Evolutionary conservation across 64 coral and sea anemone species (phyloP), one percentile per base, ranked within the genome.

Genomic region (Montipora efflorescens): DNA sequence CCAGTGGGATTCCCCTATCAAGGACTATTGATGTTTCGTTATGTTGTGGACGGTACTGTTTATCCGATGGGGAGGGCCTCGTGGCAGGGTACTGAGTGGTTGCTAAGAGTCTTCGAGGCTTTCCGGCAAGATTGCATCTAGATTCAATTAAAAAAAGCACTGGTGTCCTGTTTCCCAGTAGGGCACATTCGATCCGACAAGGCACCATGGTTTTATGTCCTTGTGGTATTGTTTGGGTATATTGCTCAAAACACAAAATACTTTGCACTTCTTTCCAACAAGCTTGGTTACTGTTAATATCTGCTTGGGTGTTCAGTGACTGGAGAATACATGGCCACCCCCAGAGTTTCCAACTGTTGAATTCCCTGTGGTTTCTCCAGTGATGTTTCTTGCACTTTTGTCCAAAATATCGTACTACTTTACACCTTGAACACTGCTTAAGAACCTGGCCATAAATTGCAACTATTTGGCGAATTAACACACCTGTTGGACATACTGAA

Each of bases 351-450:
- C 46, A 94, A 48, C 7, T 94, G 71, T 9, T 80, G 50, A 67
- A 94, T 87, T 16, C 84, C 85, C 47, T 94, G 48, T 89, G 92
- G 47, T 72, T 77, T 5, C 62, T 81, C 84, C 75, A 88, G 68
- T 94, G 75, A 74, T 44, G 23, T 89, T 94, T 94, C 84, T 93
- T 82, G 64, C 92, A 94, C 8, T 89, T n/a, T 72, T 80, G 76
- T 23, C 76, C 87, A 70, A 76, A 93, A 88, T 93, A 93, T 48
- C 76, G 61, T 20, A 87, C 77, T 64, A 23, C 16, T n/a, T 92
- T 70, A 58, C 90, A 92, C 36, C 28, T 21, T 9, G 55, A 50
- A 73, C 79, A 90, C 11, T 71, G 48, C 55, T 46, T 67, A 48
- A 90, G 68, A 71, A 18, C 7, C 45, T 76, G 59, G 36, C 5